Conservation (phyloP, 1,140 invertebrate genomes). For the Oryzaephilus surinamensis region DNA sequence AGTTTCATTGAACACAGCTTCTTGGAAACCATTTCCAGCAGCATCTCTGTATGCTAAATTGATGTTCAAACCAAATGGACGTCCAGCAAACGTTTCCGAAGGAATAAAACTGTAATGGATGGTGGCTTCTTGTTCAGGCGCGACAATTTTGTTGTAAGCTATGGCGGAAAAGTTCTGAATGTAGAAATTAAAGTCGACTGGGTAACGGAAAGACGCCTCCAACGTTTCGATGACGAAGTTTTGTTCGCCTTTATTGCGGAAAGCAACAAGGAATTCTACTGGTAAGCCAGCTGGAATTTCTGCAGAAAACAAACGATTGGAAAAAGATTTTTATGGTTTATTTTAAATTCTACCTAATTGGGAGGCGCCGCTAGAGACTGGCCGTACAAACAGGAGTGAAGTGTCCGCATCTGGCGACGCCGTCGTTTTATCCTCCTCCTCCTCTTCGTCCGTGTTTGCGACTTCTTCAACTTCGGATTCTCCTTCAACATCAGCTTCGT, state of each 20-base stretch:
- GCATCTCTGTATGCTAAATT: constrained; percentile 88
- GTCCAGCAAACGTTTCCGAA: constrained; percentile 86
- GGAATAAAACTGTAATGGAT: constrained; percentile 92
- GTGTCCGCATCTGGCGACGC: constrained; percentile 90
- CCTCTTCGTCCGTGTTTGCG: constrained; percentile 52
- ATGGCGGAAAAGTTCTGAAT: constrained; percentile 96
- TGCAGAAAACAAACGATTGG: constrained; percentile 37
- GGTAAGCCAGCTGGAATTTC: constrained; percentile 86
- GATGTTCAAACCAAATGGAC: constrained; percentile 91
- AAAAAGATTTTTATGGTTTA: background rate
- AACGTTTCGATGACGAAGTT: constrained; percentile 88
- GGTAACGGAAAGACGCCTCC: constrained; percentile 96
- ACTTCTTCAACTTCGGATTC: constrained; percentile 50
- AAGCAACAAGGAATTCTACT: constrained; percentile 93
- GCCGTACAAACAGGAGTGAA: constrained; percentile 85
- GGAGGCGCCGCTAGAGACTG: constrained; percentile 48
- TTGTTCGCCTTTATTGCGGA: constrained; percentile 84
- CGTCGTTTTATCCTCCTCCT: constrained; percentile 57
- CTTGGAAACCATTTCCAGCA: constrained; percentile 49
- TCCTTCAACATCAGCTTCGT: constrained; percentile 60
- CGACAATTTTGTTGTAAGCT: constrained; percentile 75
- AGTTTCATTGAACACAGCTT: constrained; percentile 98
- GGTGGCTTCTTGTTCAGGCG: constrained; percentile 86
- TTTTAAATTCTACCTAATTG: constrained; percentile 49
- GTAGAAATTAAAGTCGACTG: constrained; percentile 96